Evolutionary conservation across 30 jellyfish, hydroid and myxozoan genomes (phyloP).

Genomic region (Nemopilema nomurai): DNA sequence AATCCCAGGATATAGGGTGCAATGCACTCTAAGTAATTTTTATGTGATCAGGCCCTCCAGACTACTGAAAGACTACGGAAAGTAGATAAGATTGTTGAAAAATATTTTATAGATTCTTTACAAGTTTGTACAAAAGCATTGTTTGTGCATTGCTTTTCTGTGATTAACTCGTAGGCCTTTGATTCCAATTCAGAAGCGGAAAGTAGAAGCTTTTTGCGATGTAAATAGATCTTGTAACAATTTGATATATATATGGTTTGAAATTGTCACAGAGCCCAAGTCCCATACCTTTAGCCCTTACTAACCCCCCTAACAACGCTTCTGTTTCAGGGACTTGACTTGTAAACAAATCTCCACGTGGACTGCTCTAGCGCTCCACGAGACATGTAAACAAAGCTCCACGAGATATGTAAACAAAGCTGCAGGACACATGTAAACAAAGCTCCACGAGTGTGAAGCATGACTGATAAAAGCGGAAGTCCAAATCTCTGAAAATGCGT

Average conservation of each 20-base stretch:
- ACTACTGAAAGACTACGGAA: not conserved
- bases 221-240: not conserved
- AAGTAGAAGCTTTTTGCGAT: not conserved
- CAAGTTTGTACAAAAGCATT: not conserved
- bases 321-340: not conserved
- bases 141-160: not conserved
- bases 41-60: not conserved
- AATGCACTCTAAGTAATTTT: not conserved
- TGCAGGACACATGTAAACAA: not conserved
- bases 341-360: not conserved
- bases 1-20: not conserved
- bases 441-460: not conserved
- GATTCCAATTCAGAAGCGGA: not conserved
- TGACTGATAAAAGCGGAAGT: not conserved
- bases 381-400: not conserved
- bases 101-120: not conserved
- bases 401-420: not conserved
- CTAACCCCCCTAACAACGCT: not conserved
- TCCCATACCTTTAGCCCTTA: not conserved
- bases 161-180: not conserved
- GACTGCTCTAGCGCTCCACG: not conserved
- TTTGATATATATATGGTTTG: not conserved
- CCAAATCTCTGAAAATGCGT: too few species aligned
- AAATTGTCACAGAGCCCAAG: not conserved
- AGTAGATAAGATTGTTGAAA: not conserved